phyloP scores from a whole-genome alignment of 2,888 invertebrate genomes.

The Sipha maydis region DNA sequence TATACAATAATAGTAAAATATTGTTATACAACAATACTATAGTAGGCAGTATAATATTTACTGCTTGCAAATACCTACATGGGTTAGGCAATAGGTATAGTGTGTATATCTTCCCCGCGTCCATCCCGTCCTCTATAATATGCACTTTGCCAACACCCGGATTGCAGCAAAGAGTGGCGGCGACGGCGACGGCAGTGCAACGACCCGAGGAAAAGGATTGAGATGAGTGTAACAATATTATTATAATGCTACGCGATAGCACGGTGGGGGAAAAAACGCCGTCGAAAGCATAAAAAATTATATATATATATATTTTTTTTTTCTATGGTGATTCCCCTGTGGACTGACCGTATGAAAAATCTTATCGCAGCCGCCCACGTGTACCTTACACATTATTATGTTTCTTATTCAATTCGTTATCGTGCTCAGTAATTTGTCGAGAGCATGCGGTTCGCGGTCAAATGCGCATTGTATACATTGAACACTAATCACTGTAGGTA shows the following conservation, averaged over 20 bases:
- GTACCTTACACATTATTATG: not conserved
- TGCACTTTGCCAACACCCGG: not conserved
- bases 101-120: not conserved
- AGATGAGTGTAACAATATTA: not conserved
- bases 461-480: too few species aligned
- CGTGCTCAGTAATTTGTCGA: too few species aligned
- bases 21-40: too few species aligned
- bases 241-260: not conserved
- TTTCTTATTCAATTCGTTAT: too few species aligned
- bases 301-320: not conserved
- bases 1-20: too few species aligned
- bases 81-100: not conserved
- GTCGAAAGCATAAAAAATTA: not conserved
- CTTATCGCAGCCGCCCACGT: not conserved
- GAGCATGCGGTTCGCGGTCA: too few species aligned
- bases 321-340: not conserved
- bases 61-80: not conserved
- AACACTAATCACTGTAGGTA: too few species aligned
- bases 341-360: not conserved
- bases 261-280: not conserved
- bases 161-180: not conserved
- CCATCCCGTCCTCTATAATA: not conserved
- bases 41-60: not conserved
- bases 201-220: constrained; percentile 3
- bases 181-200: not conserved